Evolutionary conservation across 2,797 vertebrate species (phyloP).

Genomic region (Pseudotriccus pelzelni): DNA sequence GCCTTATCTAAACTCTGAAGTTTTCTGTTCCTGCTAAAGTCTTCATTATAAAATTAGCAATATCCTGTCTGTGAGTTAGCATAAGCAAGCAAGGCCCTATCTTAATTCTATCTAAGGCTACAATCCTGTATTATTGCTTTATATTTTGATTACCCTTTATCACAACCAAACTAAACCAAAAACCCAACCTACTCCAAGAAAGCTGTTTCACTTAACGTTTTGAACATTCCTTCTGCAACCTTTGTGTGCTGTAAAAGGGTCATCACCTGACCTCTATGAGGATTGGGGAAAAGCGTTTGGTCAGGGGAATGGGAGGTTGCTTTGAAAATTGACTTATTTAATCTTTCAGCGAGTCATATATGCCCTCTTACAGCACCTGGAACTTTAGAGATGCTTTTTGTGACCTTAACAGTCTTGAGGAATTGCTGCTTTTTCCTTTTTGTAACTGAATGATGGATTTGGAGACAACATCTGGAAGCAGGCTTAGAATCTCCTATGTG

Average conservation of each 20-base stretch:
- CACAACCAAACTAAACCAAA: not conserved
- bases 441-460: not conserved
- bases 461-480: not conserved
- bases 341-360: not conserved
- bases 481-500: not conserved
- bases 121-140: no score
- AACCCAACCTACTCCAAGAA: not conserved
- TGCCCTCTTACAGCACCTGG: not conserved
- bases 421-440: not conserved
- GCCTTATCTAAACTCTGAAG: no score
- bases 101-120: no score
- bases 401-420: not conserved
- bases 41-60: no score
- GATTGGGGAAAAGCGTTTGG: not conserved
- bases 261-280: not conserved
- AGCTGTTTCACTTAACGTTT: not conserved
- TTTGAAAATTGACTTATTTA: not conserved
- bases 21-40: no score
- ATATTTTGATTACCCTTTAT: no score
- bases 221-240: not conserved
- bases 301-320: not conserved
- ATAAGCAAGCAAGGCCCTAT: no score
- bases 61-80: no score
- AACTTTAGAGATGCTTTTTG: not conserved
- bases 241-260: not conserved